Conservation (phyloP, 2,797 vertebrate species). For the Rallus crepitans region DNA sequence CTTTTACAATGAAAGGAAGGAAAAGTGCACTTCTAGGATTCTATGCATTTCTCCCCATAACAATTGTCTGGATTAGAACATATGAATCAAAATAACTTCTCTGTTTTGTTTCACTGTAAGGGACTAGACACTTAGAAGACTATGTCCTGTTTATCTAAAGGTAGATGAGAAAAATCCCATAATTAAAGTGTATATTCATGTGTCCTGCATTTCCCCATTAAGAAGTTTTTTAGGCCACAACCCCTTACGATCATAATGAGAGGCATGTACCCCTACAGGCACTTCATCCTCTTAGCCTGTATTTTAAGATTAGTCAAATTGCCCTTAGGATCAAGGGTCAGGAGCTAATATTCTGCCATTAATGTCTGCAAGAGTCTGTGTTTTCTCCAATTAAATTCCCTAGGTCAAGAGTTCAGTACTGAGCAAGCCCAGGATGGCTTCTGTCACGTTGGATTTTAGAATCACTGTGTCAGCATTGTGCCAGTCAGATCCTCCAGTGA, state of each 20-base stretch:
- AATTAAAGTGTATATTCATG: neutral
- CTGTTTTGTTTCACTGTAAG: neutral
- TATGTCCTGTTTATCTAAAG: neutral
- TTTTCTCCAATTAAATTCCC: neutral
- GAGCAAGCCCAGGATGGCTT: neutral
- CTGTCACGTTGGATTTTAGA: neutral
- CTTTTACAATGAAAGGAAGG: neutral
- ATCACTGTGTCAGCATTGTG: neutral
- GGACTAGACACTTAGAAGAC: neutral
- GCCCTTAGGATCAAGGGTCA: neutral
- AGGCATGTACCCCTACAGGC: neutral
- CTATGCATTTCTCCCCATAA: accelerated
- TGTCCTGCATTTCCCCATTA: neutral
- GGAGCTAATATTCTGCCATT: neutral
- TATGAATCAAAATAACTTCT: neutral
- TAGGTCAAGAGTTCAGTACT: neutral
- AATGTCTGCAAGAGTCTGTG: neutral
- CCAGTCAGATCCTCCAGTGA: neutral
- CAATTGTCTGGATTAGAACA: neutral
- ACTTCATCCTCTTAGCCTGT: neutral
- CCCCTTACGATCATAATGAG: neutral
- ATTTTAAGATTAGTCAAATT: neutral
- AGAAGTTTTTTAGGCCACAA: neutral
- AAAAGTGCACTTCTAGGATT: neutral
- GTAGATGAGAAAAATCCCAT: neutral